A percentile compares a stretch with the other conserved stretches of the same genome.
Conservation (phyloP, 2,797 vertebrate species). For the Stomatorhinus walkeri region DNA sequence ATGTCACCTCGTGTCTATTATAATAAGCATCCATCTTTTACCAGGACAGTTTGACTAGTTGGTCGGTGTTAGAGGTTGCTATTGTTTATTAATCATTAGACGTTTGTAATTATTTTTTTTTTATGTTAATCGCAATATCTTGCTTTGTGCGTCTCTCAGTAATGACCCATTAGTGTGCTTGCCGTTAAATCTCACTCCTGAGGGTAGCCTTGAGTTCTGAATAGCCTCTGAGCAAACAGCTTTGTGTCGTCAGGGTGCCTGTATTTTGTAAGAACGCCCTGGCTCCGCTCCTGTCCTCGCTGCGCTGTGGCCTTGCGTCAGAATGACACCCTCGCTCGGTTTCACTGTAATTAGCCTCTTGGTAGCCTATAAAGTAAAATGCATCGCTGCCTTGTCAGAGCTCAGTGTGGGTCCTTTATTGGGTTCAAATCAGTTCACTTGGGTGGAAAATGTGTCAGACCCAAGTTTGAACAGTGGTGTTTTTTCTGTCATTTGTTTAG, state of each 20-base stretch:
- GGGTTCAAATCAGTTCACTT: background rate
- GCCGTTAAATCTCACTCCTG: background rate
- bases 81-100: background rate
- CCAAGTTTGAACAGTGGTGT: background rate
- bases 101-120: background rate
- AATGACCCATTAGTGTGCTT: background rate
- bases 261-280: background rate
- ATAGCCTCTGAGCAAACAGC: background rate
- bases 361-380: background rate
- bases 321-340: background rate
- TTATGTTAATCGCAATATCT: background rate
- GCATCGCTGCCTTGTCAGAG: background rate
- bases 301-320: background rate
- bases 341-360: background rate
- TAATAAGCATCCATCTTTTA: background rate
- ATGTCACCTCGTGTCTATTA: background rate
- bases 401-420: background rate
- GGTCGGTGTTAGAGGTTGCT: background rate
- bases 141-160: background rate
- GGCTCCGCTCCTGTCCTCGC: background rate
- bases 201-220: conserved; percentile 6
- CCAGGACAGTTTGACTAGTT: background rate
- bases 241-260: background rate
- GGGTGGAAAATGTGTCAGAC: background rate
- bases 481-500: background rate